Conservation (phyloP, 2,797 vertebrate genomes). For the Clarias fuscus region DNA sequence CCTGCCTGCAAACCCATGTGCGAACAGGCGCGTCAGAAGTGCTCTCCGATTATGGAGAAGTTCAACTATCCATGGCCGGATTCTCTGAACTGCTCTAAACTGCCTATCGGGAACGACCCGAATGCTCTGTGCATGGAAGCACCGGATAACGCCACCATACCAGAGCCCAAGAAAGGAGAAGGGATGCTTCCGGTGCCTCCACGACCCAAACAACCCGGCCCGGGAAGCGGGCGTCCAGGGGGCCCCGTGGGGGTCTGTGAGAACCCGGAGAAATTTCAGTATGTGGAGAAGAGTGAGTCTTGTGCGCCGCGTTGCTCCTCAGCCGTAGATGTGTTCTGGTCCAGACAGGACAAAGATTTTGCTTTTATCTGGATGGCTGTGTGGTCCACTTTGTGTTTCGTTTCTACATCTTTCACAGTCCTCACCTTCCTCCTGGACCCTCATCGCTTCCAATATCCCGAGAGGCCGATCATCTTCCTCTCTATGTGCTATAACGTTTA, state of each 20-base stretch:
- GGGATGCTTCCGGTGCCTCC: constrained; percentile 85
- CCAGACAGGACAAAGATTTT: constrained; percentile 92
- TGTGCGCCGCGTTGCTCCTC: constrained; percentile 91
- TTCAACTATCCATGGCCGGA: constrained; percentile 97
- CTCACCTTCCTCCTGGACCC: constrained; percentile 96
- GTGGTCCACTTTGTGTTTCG: constrained; percentile 94
- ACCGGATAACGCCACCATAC: constrained; percentile 88
- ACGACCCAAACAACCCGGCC: constrained; percentile 71
- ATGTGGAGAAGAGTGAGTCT: constrained; percentile 89
- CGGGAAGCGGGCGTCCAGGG: constrained; percentile 55
- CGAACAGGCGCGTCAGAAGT: constrained; percentile 90
- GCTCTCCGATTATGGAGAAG: constrained; percentile 95
- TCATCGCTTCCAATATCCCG: constrained; percentile 96
- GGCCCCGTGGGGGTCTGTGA: constrained; percentile 75
- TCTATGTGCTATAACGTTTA: constrained; percentile 99
- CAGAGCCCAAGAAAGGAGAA: constrained; percentile 80
- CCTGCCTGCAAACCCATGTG: constrained; percentile 98
- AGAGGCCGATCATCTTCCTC: constrained; percentile 97
- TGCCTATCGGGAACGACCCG: constrained; percentile 94
- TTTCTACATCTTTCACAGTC: constrained; percentile 95
- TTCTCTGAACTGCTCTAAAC: constrained; percentile 88
- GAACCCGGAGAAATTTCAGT: constrained; percentile 94
- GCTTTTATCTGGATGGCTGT: constrained; percentile 98
- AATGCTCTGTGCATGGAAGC: constrained; percentile 98
- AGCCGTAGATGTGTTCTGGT: constrained; percentile 94